Base-by-base conservation (phyloP, 2,888 invertebrate genomes). In the Onthophagus sagittarius region DNA sequence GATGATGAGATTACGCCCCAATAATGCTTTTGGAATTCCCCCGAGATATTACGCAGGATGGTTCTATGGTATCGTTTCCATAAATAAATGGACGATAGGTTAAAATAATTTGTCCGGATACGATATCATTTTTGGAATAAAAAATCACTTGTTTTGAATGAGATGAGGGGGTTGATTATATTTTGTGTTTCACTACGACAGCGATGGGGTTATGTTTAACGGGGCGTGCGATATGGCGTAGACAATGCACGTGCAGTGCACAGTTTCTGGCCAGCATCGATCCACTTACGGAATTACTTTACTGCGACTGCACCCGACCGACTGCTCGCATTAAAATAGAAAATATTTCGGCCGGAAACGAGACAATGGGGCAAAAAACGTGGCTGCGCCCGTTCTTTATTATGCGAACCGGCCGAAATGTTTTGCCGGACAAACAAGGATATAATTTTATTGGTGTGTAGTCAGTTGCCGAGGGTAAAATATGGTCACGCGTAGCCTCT, bases 281-380 rank as follows among this genome's bases (percentile, higher is more conserved):
- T 73, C 73, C 73, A 71, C 73, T 73, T 73, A 73, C 15, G 33
- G 62, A 73, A 73, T 73, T 73, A 73, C 73, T 73, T 71, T 62
- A 67, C 63, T 63, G 63, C 63, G 63, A 15, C 15, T 63, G 14
- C 23, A 32, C 31, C 32, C 32, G 67, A 32, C 67, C 31, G 67
- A 31, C 31, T 32, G 67, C 67, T 71, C 71, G 70, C 73, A 67
- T 73, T 73, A 71, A 73, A 73, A 69, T 67, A 11, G 71, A 71
- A 71, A 73, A 73, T 73, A 73, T 69, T 69, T 73, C 71, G 69
- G 67, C 23, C 67, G 67, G 67, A 67, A 67, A 67, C 67, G 23
- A 31, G 67, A 67, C 67, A 67, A 67, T 67, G 67, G 23, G 5
- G 67, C 67, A 67, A 67, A 67, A 67, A 67, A 32, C 67, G 67